Conservation (phyloP, 2,797 vertebrate species). For the Oreochromis grahami region DNA sequence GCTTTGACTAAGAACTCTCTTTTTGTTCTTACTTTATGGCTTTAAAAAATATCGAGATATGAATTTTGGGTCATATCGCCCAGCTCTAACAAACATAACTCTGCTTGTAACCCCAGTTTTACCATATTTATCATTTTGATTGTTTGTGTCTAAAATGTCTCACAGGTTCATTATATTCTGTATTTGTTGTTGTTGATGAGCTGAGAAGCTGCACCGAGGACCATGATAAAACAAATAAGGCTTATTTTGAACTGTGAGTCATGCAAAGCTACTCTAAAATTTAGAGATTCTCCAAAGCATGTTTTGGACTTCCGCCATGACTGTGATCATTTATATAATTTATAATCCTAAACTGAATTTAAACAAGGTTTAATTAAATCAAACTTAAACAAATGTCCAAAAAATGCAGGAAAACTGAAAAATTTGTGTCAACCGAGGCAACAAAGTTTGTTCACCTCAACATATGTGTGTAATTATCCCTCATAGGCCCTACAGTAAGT, state of each 20-base stretch:
- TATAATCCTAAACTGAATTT: neutral
- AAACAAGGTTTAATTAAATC: neutral
- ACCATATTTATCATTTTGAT: neutral
- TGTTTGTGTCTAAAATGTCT: neutral
- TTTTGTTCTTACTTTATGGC: no score
- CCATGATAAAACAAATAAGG: neutral
- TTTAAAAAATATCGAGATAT: no score
- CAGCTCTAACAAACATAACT: fast-evolving
- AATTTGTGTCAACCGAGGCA: neutral
- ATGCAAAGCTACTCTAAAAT: neutral
- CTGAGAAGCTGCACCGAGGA: neutral
- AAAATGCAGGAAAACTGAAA: neutral
- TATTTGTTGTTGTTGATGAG: neutral
- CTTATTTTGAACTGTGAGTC: neutral
- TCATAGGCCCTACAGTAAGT: neutral
- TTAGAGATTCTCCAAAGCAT: no score
- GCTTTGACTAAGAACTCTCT: no score
- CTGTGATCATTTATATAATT: neutral
- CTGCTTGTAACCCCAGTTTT: neutral
- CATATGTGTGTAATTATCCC: neutral
- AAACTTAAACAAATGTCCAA: neutral
- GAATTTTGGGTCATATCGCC: no score
- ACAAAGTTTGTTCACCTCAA: neutral
- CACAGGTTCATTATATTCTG: neutral
- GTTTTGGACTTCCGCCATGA: neutral